A percentile compares a stretch with the other conserved stretches of the same genome.
Conservation (phyloP, 2,888 invertebrate species). For the Latrodectus hesperus region DNA sequence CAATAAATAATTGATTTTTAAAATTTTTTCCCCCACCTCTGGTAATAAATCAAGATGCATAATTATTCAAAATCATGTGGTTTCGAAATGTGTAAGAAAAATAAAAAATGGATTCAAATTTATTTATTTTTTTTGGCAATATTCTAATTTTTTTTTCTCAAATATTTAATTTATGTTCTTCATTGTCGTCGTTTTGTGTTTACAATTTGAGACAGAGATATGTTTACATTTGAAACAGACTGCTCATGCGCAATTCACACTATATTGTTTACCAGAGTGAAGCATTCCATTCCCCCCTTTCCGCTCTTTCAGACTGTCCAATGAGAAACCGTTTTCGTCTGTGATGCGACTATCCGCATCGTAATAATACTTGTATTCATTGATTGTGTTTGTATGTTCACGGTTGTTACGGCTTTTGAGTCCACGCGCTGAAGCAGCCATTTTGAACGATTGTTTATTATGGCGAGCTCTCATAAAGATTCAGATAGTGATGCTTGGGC, state of each 20-base stretch:
- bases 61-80: too few species aligned
- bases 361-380: conserved; percentile 50
- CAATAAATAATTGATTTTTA: too few species aligned
- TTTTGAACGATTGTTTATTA: conserved; percentile 58
- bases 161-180: too few species aligned
- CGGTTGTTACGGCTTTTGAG: conserved; percentile 31
- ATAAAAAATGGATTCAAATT: too few species aligned
- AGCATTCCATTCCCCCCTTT: conserved; percentile 60
- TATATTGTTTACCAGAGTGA: conserved; percentile 60
- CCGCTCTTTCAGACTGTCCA: conserved; percentile 33
- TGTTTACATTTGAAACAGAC: conserved; percentile 36
- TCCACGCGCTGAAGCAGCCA: conserved; percentile 61
- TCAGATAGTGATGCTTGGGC: conserved; percentile 86
- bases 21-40: too few species aligned
- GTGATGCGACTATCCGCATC: conserved; percentile 54
- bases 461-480: conserved; percentile 66
- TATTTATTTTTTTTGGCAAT: too few species aligned
- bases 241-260: conserved; percentile 48
- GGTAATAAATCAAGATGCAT: too few species aligned
- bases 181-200: conserved; percentile 7
- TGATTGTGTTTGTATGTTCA: conserved; percentile 65
- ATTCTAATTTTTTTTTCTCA: too few species aligned
- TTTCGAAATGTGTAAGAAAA: too few species aligned
- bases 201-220: conserved; percentile 15
- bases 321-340: conserved; percentile 39